Base-by-base conservation (phyloP, 92 coral and sea anemone species). In the Bergia sp. region DNA sequence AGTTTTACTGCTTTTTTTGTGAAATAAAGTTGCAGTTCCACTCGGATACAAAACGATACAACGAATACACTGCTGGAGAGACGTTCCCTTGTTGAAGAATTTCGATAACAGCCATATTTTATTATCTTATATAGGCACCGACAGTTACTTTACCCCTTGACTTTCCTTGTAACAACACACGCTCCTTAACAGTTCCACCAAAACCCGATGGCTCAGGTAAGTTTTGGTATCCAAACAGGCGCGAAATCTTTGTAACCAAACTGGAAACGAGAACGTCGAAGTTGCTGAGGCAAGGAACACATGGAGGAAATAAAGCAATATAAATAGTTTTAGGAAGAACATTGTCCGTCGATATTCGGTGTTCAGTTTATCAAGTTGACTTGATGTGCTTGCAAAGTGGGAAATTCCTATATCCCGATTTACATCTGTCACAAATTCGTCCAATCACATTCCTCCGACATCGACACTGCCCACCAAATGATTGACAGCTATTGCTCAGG, bases 401-500 rank as follows among this genome's bases (percentile, higher is more conserved):
- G 67, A 96, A 96, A 86, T 96, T 94, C 23, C 79, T 86, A 77
- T 92, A 96, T 38, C 99, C 98, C n/a, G 93, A 88, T 93, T 72
- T 94, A 88, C 99, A 97, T 61, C 92, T 85, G 90, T 94, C 93
- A 87, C 99, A 97, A 12, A 92, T 90, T 77, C 97, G 97, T 86
- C 99, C 99, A 85, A 97, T 92, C 90, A 97, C 96, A 80, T 97
- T 95, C 55, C 81, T 84, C 76, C 81, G 92, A 87, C 99, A 97
- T 29, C 69, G 86, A 88, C 99, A 97, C 61, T 97, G 99, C 61
- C 99, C 99, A 15, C 99, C 98, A 58, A 90, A 92, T 91, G 96
- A 89, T 89, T 91, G 93, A 89, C 99, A 97, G 81, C 89, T 89
- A 20, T 73, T 85, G 81, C 89, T 88, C 47, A 84, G 37, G 37